Percentiles rank a stretch among this genome's conserved stretches.
These are phyloP conservation scores for Percopsis omiscomaycus DNA, from an alignment of 2,797 vertebrate genomes.

Conservation along the genomic window DNA sequence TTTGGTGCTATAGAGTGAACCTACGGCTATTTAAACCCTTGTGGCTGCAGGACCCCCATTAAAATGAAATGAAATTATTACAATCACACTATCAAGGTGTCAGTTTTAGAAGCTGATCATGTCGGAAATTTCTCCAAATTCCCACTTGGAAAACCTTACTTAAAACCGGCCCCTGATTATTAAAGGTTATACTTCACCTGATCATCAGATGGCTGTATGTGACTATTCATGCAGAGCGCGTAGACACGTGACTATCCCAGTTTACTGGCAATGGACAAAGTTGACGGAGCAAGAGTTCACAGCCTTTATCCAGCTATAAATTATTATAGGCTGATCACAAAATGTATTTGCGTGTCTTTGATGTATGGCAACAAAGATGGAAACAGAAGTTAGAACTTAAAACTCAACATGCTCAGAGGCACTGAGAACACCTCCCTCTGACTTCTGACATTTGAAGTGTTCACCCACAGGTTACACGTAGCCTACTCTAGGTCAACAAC, in stretches of 20 bases:
- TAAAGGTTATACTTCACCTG: neutral
- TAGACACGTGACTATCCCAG: neutral
- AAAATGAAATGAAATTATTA: neutral
- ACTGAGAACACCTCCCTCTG: neutral
- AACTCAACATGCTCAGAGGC: constrained; percentile 6
- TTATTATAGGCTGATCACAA: too few species aligned
- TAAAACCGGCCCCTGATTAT: neutral
- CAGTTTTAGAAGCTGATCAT: neutral
- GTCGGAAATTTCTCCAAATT: too few species aligned
- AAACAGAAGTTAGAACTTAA: neutral
- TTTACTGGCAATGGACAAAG: too few species aligned
- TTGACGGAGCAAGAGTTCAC: too few species aligned
- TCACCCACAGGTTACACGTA: too few species aligned
- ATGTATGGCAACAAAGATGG: neutral
- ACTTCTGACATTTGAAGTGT: constrained; percentile 3
- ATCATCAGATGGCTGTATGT: constrained; percentile 1
- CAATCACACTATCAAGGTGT: constrained; percentile 1
- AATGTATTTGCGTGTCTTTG: neutral
- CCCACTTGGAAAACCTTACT: too few species aligned
- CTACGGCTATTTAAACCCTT: neutral
- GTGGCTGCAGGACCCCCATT: neutral
- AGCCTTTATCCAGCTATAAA: too few species aligned
- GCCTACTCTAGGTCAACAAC: neutral
- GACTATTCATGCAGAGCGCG: neutral
- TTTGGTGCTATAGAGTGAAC: neutral